Evolutionary conservation across 2,888 invertebrate species (phyloP), one percentile per base, ranked within the genome.

Genomic region (Empis stercorea): DNA sequence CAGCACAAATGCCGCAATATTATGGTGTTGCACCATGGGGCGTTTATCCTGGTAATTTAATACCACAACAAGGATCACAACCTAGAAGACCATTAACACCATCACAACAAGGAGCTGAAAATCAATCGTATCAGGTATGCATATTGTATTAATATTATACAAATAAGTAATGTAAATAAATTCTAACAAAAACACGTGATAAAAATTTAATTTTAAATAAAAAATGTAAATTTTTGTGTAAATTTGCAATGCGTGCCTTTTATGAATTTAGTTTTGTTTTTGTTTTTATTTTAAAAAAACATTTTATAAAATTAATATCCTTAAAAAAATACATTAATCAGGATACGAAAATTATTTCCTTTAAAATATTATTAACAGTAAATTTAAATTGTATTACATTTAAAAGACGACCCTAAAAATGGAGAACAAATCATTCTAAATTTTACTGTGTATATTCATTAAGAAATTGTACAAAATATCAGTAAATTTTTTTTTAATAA

Each of bases 1-100:
- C 88, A 62, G 82, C 80, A 69, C 76, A 84, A 68, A 78, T 92
- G 60, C 91, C 91, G 45, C 93, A 91, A 61, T 94, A 95, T 74
- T 94, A 94, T 70, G 87, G 88, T 48, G 86, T 92, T 55, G 81
- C 84, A 45, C 92, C 92, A 30, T 94, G 94, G 91, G 82, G 84
- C 55, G 87, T 94, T 61, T 94, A 94, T 72, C 91, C 92, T 38
- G 80, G 85, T 41, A 80, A 82, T 63, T 73, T 82, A 57, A 76
- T 83, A 61, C 83, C 82, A 57, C 81, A 81, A 59, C 74, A 75
- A 54, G 73, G 77, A 57, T 73, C 76, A 63, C 80, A 79, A 58
- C 82, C 82, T 58, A 75, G 87, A 53, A 76, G 87, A 64, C 87
- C 87, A 54, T 77, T 87, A 57, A 86, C 87, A 53, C 87, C 87